Evolutionary conservation across 2,113 vertebrate species (phyloP), one percentile per base, ranked within the genome.

Genomic region (Brachyhypopomus gauderio): DNA sequence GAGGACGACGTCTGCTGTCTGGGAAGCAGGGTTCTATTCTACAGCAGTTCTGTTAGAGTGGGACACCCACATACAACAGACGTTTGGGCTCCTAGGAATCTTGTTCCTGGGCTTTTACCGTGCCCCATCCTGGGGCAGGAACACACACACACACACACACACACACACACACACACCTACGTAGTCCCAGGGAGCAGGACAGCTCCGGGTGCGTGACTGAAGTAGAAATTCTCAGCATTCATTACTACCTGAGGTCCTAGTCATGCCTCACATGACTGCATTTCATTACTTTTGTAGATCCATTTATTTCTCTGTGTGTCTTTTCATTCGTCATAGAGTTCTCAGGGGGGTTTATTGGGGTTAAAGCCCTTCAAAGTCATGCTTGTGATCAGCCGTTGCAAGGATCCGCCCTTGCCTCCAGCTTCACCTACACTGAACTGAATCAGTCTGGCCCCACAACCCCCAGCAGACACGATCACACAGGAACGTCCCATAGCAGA

Each of bases 111-210:
- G 72, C 72, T 85, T 78, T 17, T 58, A 25, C 63, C 25, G 38
- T 82, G 80, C 69, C 77, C 64, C 38, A 22, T 71, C 76, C 45
- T 79, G 63, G 0, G 56, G 80, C 59, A 58, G 58, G 74, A 72
- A 59, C 22, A 27, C 62, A 55, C 41, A 77, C 45, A 75, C 58
- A 48, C 66, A 45, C 48, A 36, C 27, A 75, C 58, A 48, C 66
- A 59, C 22, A 27, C 62, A 55, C 41, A 77, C 45, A 75, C 58
- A 48, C 66, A 45, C 48, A 36, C 27, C 5, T n/a, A 25, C 34
- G 25, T 62, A 69, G 52, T 70, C 75, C 45, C 36, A 58, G 25
- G 34, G 72, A 79, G 45, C 72, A 38, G 52, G 77, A 72, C 62
- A 63, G n/a, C 36, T 64, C 64, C 41, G 11, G 16, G 3, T 69